Conservation (phyloP, 1,140 invertebrate species). For the Aphis gossypii region DNA sequence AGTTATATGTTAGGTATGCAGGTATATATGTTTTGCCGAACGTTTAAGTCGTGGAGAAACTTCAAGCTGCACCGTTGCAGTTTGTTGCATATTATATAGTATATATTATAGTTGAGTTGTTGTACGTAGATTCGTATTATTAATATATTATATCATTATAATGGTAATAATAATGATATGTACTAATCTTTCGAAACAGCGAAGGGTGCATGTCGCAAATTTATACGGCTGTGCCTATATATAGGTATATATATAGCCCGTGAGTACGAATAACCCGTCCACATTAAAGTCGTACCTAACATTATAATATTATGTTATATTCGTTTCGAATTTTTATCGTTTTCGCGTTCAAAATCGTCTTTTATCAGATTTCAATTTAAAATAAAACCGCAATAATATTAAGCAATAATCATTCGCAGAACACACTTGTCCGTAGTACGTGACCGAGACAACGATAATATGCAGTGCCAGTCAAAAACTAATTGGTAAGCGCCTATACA, state of each 20-base stretch:
- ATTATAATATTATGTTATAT: neutral
- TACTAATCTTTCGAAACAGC: neutral
- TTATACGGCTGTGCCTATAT: neutral
- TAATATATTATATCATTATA: no score
- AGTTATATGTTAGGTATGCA: no score
- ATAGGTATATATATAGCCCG: neutral
- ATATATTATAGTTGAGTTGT: neutral
- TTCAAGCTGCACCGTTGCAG: neutral
- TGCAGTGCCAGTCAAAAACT: neutral
- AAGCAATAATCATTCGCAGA: neutral
- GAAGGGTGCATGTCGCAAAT: neutral
- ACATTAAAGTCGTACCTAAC: neutral
- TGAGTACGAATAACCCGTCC: neutral
- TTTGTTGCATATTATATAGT: no score
- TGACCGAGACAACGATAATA: neutral
- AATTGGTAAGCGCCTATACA: neutral
- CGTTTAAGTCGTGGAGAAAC: neutral
- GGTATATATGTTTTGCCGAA: neutral
- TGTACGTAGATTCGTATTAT: no score
- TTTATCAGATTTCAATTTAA: neutral
- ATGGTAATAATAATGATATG: no score
- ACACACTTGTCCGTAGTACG: neutral
- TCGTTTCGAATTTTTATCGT: neutral
- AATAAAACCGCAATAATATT: neutral
- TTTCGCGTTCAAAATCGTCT: neutral